A percentile compares a stretch with the other conserved stretches of the same genome.
phyloP scores from a whole-genome alignment of 2,888 invertebrate genomes.

The Acrobeloides nanus region DNA sequence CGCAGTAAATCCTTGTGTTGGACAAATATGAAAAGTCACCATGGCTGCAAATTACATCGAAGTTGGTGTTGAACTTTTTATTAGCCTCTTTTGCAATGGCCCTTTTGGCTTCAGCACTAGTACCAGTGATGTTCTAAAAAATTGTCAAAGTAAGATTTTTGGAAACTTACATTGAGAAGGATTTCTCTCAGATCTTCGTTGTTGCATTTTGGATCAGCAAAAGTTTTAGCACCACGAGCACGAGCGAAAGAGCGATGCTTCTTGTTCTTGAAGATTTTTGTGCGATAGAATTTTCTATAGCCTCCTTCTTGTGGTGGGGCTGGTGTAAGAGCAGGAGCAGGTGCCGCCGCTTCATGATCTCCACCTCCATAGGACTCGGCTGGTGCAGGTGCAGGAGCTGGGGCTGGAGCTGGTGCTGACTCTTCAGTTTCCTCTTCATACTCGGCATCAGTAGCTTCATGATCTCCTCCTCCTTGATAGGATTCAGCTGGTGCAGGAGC shows the following conservation, averaged over 20 bases:
- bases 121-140: slow-evolving; percentile 22
- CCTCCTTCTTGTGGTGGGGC: no score
- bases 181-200: slow-evolving; percentile 21
- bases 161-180: slow-evolving; percentile 15
- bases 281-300: no score
- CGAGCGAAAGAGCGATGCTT: slow-evolving; percentile 21
- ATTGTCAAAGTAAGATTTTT: background rate
- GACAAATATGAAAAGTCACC: slow-evolving; percentile 76
- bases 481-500: slow-evolving; percentile 13
- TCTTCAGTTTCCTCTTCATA: slow-evolving; percentile 13
- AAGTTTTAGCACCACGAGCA: slow-evolving; percentile 32
- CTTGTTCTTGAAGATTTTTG: slow-evolving; percentile 6
- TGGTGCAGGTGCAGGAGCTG: slow-evolving; percentile 13
- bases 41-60: slow-evolving; percentile 30
- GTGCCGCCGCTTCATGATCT: background rate
- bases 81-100: slow-evolving; percentile 25
- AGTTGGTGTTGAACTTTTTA: slow-evolving; percentile 24
- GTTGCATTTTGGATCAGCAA: slow-evolving; percentile 24
- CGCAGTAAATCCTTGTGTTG: slow-evolving; percentile 54
- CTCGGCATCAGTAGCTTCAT: slow-evolving; percentile 5
- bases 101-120: slow-evolving; percentile 18
- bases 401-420: slow-evolving; percentile 2
- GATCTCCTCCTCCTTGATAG: background rate
- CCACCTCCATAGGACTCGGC: background rate
- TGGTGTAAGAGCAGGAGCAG: slow-evolving; percentile 4